Conservation (phyloP, 1,140 invertebrate species). For the Hirudo medicinalis region DNA sequence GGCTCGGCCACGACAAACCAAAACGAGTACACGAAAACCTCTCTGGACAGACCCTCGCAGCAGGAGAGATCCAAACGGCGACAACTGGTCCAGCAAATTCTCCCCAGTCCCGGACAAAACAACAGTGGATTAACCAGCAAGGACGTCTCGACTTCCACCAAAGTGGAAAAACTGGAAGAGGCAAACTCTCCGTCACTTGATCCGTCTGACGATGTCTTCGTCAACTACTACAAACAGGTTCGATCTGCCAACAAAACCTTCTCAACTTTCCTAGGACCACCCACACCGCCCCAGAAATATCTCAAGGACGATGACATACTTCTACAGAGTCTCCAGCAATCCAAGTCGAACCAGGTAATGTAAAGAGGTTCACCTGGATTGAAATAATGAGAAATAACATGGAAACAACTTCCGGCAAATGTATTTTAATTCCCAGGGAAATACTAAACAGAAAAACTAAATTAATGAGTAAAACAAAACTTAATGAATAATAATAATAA, state of each 20-base stretch:
- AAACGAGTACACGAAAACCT: slow-evolving; percentile 17
- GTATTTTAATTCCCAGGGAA: too few relatives aligned
- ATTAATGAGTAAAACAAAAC: too few relatives aligned
- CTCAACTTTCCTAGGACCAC: background rate
- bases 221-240: slow-evolving; percentile 7
- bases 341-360: background rate
- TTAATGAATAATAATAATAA: too few relatives aligned
- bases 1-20: too few relatives aligned
- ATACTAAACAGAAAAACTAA: too few relatives aligned
- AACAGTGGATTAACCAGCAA: background rate
- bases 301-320: background rate
- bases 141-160: background rate
- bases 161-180: background rate
- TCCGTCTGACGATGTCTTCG: background rate
- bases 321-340: background rate
- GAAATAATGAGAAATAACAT: too few relatives aligned
- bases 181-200: background rate
- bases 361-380: background rate
- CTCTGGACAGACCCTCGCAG: background rate
- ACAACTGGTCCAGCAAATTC: background rate
- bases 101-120: background rate
- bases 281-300: background rate
- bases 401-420: too few relatives aligned
- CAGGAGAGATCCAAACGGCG: background rate
- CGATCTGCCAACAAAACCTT: slow-evolving; percentile 9